Base-by-base conservation (phyloP, 2,888 invertebrate genomes). In the Clistopyga incitator region DNA sequence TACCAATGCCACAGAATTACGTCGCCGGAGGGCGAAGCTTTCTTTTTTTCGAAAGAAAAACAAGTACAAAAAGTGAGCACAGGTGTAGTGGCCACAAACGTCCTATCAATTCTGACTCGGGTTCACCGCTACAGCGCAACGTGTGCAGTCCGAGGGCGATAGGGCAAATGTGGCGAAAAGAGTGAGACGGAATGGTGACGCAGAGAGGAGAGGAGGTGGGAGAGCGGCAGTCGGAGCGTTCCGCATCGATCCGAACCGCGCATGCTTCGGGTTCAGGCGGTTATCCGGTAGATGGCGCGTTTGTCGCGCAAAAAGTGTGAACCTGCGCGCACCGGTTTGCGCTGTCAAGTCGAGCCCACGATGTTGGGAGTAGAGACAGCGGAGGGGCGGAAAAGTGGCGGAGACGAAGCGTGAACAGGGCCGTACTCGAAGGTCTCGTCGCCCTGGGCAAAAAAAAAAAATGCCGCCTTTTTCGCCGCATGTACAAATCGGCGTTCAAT, bases 161-260 rank as follows among this genome's bases (percentile, higher is more conserved):
- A 52, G 18, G 52, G 18, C 2, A 38, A 20, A 20, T 23, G 23
- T 54, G 10, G 54, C 10, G 11, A 56, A 65, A 42, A 56, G 59
- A 59, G 56, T 25, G 72, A 50, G 50, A 45, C 34, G 38, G 6
- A 74, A 34, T 47, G 20, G 10, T n/a, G 42, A 45, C 64, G 79
- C 72, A 82, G 64, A 81, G 29, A 50, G 38, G 29, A 50, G 38
- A 45, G 50, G 38, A 38, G 23, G 50, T 61, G 77, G 23, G 52
- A 64, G 50, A n/a, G 54, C 34, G 50, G 45, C 61, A 68, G 8
- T 47, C 52, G 67, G 67, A 61, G 65, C 78, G 81, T 47, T 67
- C 85, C 64, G 78, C 87, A 89, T 89, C 87, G 89, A 89, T 89
- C 86, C 82, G 52, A 75, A 82, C 64, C 83, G 84, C 81, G 77